A percentile compares a stretch with the other conserved stretches of the same genome.
Conservation (phyloP, 2,797 vertebrate genomes). For the Rhadinocentrus ornatus region DNA sequence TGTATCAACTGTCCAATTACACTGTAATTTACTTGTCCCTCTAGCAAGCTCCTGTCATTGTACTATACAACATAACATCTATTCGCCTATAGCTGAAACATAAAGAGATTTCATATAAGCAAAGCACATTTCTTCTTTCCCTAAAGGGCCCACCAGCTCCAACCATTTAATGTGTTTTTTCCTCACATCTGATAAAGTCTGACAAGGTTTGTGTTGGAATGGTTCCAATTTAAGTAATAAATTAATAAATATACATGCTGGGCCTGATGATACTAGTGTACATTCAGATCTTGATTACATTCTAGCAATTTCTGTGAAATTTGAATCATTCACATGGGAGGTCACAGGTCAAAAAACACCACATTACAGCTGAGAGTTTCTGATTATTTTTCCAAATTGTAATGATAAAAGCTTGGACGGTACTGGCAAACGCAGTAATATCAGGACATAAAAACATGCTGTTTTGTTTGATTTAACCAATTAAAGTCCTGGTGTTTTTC, state of each 20-base stretch:
- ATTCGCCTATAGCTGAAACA: conserved; percentile 10
- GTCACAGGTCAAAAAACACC: conserved; percentile 11
- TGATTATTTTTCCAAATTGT: conserved; percentile 8
- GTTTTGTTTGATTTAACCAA: conserved; percentile 26
- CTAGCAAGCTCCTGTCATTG: conserved; percentile 46
- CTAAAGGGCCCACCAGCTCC: neutral
- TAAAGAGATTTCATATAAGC: conserved; percentile 27
- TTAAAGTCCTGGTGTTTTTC: conserved; percentile 23
- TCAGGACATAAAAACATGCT: conserved; percentile 22
- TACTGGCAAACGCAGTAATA: conserved; percentile 16
- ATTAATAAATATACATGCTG: conserved; percentile 1
- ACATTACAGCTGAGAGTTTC: conserved; percentile 16
- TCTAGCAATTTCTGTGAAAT: neutral
- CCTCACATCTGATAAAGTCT: conserved; percentile 25
- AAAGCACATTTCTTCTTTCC: conserved; percentile 6
- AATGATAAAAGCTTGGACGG: conserved; percentile 6
- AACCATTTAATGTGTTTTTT: conserved; percentile 16
- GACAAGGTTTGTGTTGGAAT: conserved; percentile 15
- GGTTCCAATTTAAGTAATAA: conserved; percentile 8
- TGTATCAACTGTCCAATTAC: conserved; percentile 66
- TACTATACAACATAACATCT: conserved; percentile 36
- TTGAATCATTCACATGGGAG: conserved; percentile 33
- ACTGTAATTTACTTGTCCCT: conserved; percentile 57
- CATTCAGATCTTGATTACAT: neutral
- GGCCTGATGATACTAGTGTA: conserved; percentile 3